Evolutionary conservation across 1,140 invertebrate genomes (phyloP), one percentile per base, ranked within the genome.

Genomic region (Drosophila pruinosa): DNA sequence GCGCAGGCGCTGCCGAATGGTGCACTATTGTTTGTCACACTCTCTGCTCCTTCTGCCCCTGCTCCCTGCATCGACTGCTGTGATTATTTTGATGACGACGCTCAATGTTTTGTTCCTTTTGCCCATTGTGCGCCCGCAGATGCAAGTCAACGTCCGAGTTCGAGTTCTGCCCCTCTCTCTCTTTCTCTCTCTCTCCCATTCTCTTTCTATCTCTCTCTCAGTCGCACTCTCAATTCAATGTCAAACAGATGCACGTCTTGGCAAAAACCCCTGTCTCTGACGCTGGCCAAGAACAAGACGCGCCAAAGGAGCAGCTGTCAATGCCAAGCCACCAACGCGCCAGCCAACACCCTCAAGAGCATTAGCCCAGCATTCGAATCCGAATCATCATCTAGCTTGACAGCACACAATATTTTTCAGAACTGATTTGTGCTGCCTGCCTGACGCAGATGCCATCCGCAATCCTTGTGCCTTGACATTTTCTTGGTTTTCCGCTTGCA

Each of bases 141-240:
- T 88, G 83, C 85, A 89, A 88, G 83, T 88, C 83, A 89, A 89
- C 78, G 83, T 83, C 83, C 83, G 83, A 89, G 63, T 45, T 26
- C 36, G 36, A 8, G 31, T 15, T 8, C 34, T 14, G n/a, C 24
- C 10, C 3, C 19, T 21, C 22, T 6, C 14, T 15, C 31, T 31
- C 28, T 45, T 52, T 4, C 45, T 10, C 31, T 17, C 41, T 1
- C n/a, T 15, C 38, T 52, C 58, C 21, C 21, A 4, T 19, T 43
- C 15, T 15, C 10, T 17, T 2, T 58, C 41, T n/a, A 15, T 43
- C 22, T 14, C 6, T 19, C 10, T 36, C 52, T 72, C 65, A n/a
- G n/a, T n/a, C n/a, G n/a, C n/a, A n/a, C n/a, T n/a, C n/a, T n/a
- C n/a, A n/a, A n/a, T n/a, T n/a, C n/a, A n/a, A n/a, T n/a, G n/a